These are phyloP conservation scores for Zoanthus solanderi DNA, from an alignment of 92 coral and sea anemone genomes.

Conservation along the genomic window DNA sequence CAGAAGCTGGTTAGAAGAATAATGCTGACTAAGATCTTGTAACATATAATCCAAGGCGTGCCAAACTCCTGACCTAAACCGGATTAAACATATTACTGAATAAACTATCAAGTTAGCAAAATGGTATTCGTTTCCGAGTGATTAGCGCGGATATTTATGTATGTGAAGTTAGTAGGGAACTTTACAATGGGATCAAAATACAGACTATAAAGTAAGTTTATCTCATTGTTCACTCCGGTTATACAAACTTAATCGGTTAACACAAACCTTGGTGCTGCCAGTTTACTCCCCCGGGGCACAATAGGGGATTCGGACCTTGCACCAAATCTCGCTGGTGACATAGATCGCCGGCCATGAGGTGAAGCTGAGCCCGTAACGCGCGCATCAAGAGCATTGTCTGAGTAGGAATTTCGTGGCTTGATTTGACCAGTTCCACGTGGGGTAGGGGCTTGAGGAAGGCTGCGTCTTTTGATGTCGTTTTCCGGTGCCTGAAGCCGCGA, in stretches of 20 bases:
- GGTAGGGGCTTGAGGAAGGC: constrained; percentile 74
- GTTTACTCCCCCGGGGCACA: constrained; percentile 82
- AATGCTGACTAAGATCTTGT: too few species aligned
- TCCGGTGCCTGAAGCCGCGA: constrained; percentile 64
- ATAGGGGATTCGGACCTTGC: constrained; percentile 60
- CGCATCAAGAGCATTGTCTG: constrained; percentile 44
- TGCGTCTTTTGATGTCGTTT: constrained; percentile 64
- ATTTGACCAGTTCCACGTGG: constrained; percentile 46
- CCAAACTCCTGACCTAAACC: too few species aligned
- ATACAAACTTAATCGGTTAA: neutral
- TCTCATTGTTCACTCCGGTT: too few species aligned
- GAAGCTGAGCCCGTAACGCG: constrained; percentile 37
- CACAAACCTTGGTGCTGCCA: constrained; percentile 81
- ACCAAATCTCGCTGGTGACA: constrained; percentile 69
- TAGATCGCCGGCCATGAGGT: constrained; percentile 61
- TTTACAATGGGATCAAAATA: too few species aligned
- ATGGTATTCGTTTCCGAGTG: too few species aligned
- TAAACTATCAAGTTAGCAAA: too few species aligned
- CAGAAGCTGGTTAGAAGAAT: too few species aligned
- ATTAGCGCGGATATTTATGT: too few species aligned
- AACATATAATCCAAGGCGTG: too few species aligned
- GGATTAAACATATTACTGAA: too few species aligned
- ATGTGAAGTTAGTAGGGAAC: too few species aligned
- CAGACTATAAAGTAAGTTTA: too few species aligned
- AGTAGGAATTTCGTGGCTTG: constrained; percentile 49